A percentile compares a stretch with the other conserved stretches of the same genome.
Conservation (phyloP, 2,797 vertebrate genomes). For the Acridotheres tristis region DNA sequence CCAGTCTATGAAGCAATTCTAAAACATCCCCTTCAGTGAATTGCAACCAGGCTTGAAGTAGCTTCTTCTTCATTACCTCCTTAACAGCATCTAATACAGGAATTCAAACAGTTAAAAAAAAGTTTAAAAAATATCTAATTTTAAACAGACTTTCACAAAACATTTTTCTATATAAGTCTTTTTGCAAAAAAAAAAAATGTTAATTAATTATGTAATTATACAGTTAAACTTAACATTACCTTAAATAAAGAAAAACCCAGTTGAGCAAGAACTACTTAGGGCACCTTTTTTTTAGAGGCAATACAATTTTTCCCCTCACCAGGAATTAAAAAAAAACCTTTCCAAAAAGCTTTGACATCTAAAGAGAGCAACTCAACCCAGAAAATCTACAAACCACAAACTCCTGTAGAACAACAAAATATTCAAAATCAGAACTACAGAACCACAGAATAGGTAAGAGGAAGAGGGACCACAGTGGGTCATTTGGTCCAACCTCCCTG, state of each 20-base stretch:
- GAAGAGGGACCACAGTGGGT: background rate
- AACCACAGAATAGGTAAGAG: background rate
- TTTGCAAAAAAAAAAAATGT: background rate
- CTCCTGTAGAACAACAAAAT: background rate
- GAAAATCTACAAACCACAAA: background rate
- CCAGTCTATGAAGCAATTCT: slow-evolving; percentile 89
- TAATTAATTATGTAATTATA: background rate
- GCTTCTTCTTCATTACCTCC: slow-evolving; percentile 81
- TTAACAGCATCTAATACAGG: slow-evolving; percentile 82
- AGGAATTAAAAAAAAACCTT: background rate
- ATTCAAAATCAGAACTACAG: background rate
- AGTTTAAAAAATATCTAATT: background rate
- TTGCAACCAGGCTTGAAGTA: slow-evolving; percentile 89
- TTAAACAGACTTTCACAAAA: background rate
- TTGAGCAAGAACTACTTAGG: background rate
- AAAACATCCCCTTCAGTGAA: slow-evolving; percentile 84
- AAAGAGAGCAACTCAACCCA: background rate
- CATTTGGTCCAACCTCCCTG: background rate
- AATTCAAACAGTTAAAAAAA: background rate
- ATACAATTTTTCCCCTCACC: background rate
- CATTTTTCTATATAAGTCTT: background rate
- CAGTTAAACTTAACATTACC: background rate
- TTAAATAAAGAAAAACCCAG: background rate
- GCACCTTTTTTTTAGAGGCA: background rate
- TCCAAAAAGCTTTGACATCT: background rate